These are phyloP conservation scores for Druon quercuslanigerum DNA, from an alignment of 1,140 invertebrate species.

Conservation along the genomic window DNA sequence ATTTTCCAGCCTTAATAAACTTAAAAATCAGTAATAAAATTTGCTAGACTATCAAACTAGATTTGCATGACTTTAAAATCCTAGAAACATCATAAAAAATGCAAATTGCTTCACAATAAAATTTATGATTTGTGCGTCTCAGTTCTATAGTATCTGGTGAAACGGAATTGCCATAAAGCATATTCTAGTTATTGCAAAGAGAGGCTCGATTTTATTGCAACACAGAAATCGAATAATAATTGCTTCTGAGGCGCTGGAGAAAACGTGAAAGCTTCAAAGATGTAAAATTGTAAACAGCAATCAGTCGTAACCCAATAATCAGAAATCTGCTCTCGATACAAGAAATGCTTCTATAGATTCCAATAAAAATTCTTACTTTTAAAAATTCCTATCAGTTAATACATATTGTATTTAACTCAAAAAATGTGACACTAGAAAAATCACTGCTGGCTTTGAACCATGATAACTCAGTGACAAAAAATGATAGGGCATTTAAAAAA, in stretches of 20 bases:
- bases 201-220: constrained; percentile 2
- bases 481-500: too few relatives aligned
- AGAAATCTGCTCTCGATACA: constrained; percentile 8
- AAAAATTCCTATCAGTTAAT: too few relatives aligned
- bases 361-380: neutral
- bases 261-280: constrained; percentile 12
- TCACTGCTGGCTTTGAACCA: too few relatives aligned
- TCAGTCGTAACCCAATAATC: constrained; percentile 30
- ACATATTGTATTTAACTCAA: too few relatives aligned
- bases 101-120: neutral
- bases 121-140: constrained; percentile 2
- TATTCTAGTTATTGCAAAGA: neutral
- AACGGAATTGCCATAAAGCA: constrained; percentile 1
- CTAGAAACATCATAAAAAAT: neutral
- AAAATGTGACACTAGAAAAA: too few relatives aligned
- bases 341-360: neutral
- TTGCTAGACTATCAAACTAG: neutral
- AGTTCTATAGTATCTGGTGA: neutral
- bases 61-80: neutral
- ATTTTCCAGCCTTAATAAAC: neutral
- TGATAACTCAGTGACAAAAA: too few relatives aligned
- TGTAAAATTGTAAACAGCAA: constrained; percentile 6
- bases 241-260: constrained; percentile 20
- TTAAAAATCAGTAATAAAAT: neutral
- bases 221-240: constrained; percentile 23